Conservation (phyloP, 2,888 invertebrate genomes). For the Platerodrilus igneus region DNA sequence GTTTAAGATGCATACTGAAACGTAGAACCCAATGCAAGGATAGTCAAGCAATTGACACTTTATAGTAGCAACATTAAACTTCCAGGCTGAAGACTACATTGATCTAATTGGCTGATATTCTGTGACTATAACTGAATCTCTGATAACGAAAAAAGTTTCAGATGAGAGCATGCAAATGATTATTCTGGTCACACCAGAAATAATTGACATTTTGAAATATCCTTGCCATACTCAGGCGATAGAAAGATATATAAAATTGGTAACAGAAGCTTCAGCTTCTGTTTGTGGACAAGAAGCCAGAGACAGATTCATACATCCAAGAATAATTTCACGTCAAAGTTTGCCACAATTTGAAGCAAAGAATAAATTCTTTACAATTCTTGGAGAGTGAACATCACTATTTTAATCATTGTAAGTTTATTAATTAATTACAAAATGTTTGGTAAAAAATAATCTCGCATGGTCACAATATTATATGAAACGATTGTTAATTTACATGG, state of each 20-base stretch:
- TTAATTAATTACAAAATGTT: too few relatives aligned
- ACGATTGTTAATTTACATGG: too few relatives aligned
- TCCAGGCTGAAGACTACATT: conserved; percentile 1
- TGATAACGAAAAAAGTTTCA: background rate
- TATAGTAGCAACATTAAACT: conserved; percentile 1
- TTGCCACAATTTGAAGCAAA: too few relatives aligned
- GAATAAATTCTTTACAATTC: too few relatives aligned
- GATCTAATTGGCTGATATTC: conserved; percentile 1
- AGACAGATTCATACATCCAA: background rate
- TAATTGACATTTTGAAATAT: background rate
- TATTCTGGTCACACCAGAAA: too few relatives aligned
- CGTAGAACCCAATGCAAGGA: too few relatives aligned
- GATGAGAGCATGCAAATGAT: background rate
- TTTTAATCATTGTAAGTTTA: too few relatives aligned
- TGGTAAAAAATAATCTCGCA: too few relatives aligned
- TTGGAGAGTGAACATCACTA: too few relatives aligned
- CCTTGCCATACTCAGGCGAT: conserved; percentile 1
- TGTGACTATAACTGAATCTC: background rate
- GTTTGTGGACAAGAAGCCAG: conserved; percentile 3
- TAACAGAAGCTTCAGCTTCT: conserved; percentile 3
- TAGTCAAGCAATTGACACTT: background rate
- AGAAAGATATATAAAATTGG: conserved; percentile 2
- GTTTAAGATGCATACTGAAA: too few relatives aligned
- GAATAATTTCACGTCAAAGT: too few relatives aligned
- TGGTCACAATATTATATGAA: too few relatives aligned